phyloP scores from a whole-genome alignment of 2,797 vertebrate genomes.

The Sebastes trivittatus region DNA sequence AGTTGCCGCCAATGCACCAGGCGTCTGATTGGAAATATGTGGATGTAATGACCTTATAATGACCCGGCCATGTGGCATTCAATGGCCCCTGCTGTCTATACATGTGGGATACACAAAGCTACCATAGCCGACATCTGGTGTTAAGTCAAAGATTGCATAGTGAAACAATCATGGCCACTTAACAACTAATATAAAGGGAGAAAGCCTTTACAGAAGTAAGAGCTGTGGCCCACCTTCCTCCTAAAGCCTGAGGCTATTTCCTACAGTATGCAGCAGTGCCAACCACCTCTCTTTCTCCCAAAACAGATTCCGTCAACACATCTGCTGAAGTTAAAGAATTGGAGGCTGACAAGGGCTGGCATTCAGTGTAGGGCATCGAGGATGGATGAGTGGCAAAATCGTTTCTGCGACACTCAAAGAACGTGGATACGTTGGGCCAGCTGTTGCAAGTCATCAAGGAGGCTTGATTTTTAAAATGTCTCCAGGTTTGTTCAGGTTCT shows the following conservation, averaged over 20 bases:
- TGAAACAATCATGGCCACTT: background rate
- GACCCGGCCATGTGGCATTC: no score
- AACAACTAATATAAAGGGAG: background rate
- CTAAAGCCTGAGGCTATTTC: background rate
- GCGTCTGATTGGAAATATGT: background rate
- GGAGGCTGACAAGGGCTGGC: constrained; percentile 1
- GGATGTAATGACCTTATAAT: background rate
- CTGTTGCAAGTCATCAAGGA: constrained; percentile 57
- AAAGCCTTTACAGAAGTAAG: background rate
- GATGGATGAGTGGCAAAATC: background rate
- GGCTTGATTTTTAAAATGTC: constrained; percentile 52
- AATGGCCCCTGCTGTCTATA: background rate
- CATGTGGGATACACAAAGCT: background rate
- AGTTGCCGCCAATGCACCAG: background rate
- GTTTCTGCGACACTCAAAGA: background rate
- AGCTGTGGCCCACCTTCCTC: background rate
- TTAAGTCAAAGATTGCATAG: background rate
- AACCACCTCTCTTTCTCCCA: background rate
- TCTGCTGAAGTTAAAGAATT: background rate
- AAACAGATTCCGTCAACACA: constrained; percentile 8
- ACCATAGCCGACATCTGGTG: background rate
- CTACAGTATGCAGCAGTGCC: background rate
- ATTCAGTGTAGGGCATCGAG: background rate
- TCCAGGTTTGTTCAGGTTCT: constrained; percentile 66
- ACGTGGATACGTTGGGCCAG: constrained; percentile 50